These are phyloP conservation scores for Hipposideros armiger DNA, from an alignment of 2,113 vertebrate genomes.

Conservation along the genomic window DNA sequence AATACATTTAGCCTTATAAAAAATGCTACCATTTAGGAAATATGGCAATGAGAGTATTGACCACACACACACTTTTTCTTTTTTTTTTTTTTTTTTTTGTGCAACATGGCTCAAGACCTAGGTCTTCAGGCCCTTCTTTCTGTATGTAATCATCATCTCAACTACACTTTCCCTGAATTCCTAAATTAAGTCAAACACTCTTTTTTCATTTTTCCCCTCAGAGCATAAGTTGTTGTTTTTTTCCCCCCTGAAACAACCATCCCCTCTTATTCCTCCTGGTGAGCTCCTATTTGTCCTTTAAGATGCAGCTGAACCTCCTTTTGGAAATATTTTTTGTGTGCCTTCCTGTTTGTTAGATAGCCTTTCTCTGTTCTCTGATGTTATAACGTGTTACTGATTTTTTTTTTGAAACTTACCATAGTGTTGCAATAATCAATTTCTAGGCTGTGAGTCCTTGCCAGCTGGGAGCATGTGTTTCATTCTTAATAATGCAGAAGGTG, in stretches of 20 bases:
- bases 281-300: background rate
- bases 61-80: background rate
- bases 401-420: background rate
- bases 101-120: fast-evolving
- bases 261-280: background rate
- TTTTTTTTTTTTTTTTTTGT: background rate
- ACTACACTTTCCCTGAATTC: background rate
- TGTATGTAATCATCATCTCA: background rate
- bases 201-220: background rate
- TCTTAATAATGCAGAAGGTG: background rate
- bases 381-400: background rate
- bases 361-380: background rate
- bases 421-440: background rate
- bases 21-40: background rate
- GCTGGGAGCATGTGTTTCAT: background rate
- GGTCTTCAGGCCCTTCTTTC: background rate
- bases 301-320: background rate
- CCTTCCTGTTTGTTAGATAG: fast-evolving
- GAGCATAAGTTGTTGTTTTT: background rate
- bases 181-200: background rate
- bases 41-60: background rate
- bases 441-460: background rate
- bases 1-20: constrained; percentile 18
- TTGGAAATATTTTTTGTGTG: background rate
- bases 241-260: background rate